Base-by-base conservation (phyloP, 2,888 invertebrate species). In the Apocheima hispidaria region DNA sequence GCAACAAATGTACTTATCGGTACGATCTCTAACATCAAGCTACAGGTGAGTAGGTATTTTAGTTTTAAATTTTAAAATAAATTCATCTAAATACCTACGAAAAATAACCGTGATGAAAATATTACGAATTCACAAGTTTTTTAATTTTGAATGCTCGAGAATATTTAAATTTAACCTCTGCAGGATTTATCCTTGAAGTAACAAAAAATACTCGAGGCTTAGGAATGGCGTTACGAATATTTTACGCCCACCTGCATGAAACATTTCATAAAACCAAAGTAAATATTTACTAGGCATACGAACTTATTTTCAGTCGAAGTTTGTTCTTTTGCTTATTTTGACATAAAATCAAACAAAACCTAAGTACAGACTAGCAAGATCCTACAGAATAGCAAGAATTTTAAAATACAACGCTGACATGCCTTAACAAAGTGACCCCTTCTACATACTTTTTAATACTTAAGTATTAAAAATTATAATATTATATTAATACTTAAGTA, bases 161-260 rank as follows among this genome's bases (percentile, higher is more conserved):
- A 38, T 26, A 26, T 36, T 36, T 26, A 10, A 38, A 14, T 4
- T n/a, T 36, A 21, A 36, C 38, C 46, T 23, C 10, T 7, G 18
- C 20, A 21, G 7, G 20, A n/a, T 28, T 48, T 40, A 28, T 40
- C 28, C 33, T 46, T n/a, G 21, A 40, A 48, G 10, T 16, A 43
- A 21, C 20, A 52, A 43, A 33, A 21, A 53, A 18, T 18, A 21
- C 14, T 1, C 6, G 23, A 10, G 5, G n/a, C 43, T 43, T 53
- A 16, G 35, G 35, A 26, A 33, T 9, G 30, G 6, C 10, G 30
- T 41, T 52, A 5, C 14, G 18, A 49, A 49, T 30, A 18, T 18
- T 18, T 46, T 30, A 18, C 14, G 28, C 1, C 18, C 18, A 30
- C 16, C 18, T 46, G 7, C 18, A 46, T 28, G 16, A 26, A 41